Conservation (phyloP, 2,113 vertebrate species). For the Xenopus tropicalis region UCB_Xtro_10.0 CM004448.2:86929501-86930000, state of each 20-base stretch:
- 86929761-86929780: conserved; percentile 47
- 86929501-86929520: conserved; percentile 41
- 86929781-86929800: conserved; percentile 29
- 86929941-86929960: not conserved
- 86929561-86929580: conserved; percentile 12
- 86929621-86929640: conserved; percentile 24
- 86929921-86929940: conserved; percentile 9
- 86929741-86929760: conserved; percentile 9
- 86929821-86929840: conserved; percentile 27
- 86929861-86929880: conserved; percentile 24
- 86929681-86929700: conserved; percentile 26
- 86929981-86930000: conserved; percentile 53
- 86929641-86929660: not conserved
- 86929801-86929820: conserved; percentile 47
- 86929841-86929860: conserved; percentile 4
- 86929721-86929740: conserved; percentile 42
- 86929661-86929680: conserved; percentile 9
- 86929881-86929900: not conserved
- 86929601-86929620: conserved; percentile 1
- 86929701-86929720: conserved; percentile 7
- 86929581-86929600: conserved; percentile 17
- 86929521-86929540: conserved; percentile 21
- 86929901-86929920: conserved; percentile 4
- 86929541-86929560: not conserved
- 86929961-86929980: conserved; percentile 31